Conservation (phyloP, 1,140 invertebrate species). For the Schmidtea mediterranea region DNA sequence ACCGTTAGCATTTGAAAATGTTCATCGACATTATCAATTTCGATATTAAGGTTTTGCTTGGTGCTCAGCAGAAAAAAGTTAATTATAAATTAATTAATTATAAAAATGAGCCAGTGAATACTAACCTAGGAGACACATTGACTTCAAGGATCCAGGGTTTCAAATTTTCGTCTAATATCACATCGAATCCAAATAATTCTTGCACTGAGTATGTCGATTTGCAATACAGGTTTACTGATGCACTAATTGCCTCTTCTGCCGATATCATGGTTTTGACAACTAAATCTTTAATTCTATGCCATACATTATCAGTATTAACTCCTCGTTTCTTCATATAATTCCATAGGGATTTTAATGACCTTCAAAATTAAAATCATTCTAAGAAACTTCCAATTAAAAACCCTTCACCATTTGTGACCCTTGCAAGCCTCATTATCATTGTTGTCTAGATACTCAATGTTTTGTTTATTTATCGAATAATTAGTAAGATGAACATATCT, state of each 20-base stretch:
- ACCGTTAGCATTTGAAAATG: too few species aligned
- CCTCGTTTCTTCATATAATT: neutral
- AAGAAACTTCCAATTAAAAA: too few species aligned
- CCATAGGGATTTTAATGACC: neutral
- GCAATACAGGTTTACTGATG: neutral
- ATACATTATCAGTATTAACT: neutral
- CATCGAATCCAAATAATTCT: constrained; percentile 81
- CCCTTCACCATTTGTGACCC: neutral
- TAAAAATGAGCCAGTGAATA: too few species aligned
- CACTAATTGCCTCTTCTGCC: neutral
- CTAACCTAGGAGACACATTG: constrained; percentile 29
- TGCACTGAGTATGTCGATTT: neutral
- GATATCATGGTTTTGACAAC: neutral
- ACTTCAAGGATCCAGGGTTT: constrained; percentile 70
- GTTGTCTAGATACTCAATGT: neutral
- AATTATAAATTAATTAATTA: too few species aligned
- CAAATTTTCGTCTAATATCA: constrained; percentile 58
- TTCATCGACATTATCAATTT: too few species aligned
- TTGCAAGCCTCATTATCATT: neutral
- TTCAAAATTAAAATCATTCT: too few species aligned
- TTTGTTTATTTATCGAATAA: constrained; percentile 1
- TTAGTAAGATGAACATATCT: too few species aligned
- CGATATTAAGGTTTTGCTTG: too few species aligned
- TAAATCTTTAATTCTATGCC: neutral
- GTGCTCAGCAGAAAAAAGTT: too few species aligned